Evolutionary conservation across 1,140 invertebrate genomes (phyloP), one percentile per base, ranked within the genome.

Genomic region (Chelonus insularis): DNA sequence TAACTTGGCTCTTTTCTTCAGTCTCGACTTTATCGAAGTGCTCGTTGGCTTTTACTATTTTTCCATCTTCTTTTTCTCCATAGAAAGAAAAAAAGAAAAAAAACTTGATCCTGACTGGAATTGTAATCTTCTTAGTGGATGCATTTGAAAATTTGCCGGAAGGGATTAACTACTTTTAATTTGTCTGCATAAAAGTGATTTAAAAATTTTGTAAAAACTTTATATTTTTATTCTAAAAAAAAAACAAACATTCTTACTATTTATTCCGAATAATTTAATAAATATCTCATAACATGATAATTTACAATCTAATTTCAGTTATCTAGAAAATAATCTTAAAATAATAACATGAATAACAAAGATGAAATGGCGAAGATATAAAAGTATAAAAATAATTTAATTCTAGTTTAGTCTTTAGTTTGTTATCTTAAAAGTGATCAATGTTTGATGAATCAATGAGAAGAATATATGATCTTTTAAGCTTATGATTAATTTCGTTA

Each of bases 61-160:
- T 47, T 39, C 21, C 32, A 50, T 18, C 16, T 59, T 59, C 11
- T 9, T 59, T 50, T 50, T 51, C 23, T 20, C 39, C 20, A 18
- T 23, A 23, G 23, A 20, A 21, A 18, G 21, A 9, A 23, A 20
- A 45, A 18, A 12, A 20, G 20, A 9, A 25, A 47, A 58, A 58
- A 50, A 60, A 60, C 34, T 60, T 60, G 43, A 60, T 55, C 16
- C 48, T 43, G 48, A 43, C 58, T 25, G 11, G 48, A 52, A 45
- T 60, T 60, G 50, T 60, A 60, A 60, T 60, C 50, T 32, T 43
- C 34, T 60, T 54, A 54, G 37, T 54, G 37, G 48, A 18, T 23
- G 47, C 57, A 58, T 51, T 21, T 34, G 18, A 16, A 50, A 51
- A 51, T 47, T 51, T 14, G 48, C 34, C 21, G 16, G 25, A 60